A percentile compares a stretch with the other conserved stretches of the same genome.
phyloP scores from a whole-genome alignment of 1,140 invertebrate species.

The Patella vulgata region DNA sequence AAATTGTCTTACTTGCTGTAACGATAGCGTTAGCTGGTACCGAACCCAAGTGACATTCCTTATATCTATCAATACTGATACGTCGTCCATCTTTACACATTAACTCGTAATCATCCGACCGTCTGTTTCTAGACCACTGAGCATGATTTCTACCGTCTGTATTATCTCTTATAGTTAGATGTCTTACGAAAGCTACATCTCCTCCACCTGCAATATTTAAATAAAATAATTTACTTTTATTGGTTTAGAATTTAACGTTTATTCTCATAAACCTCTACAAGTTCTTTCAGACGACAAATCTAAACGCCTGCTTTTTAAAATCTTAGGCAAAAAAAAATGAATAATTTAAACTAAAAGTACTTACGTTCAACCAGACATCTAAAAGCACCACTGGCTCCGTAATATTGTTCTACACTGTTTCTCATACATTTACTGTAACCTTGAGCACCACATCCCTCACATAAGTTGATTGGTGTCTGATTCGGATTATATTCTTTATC shows the following conservation, averaged over 20 bases:
- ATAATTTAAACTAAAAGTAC: no score
- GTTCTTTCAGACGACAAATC: no score
- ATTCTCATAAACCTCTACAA: no score
- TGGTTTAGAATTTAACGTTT: no score
- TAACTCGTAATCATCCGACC: constrained; percentile 90
- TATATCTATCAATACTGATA: constrained; percentile 79
- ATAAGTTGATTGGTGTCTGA: constrained; percentile 82
- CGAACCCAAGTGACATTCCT: constrained; percentile 87
- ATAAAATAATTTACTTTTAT: not conserved
- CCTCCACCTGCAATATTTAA: constrained; percentile 69
- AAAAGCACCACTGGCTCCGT: constrained; percentile 88
- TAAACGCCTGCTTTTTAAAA: no score
- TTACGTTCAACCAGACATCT: constrained; percentile 89
- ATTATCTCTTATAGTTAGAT: constrained; percentile 91
- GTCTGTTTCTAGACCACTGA: constrained; percentile 90
- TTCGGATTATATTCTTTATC: constrained; percentile 80
- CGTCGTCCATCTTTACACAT: constrained; percentile 89
- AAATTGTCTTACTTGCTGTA: constrained; percentile 75
- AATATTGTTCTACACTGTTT: constrained; percentile 89
- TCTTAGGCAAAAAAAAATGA: no score
- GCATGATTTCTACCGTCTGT: constrained; percentile 88
- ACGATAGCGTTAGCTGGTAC: constrained; percentile 93
- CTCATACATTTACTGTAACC: constrained; percentile 83
- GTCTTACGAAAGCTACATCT: constrained; percentile 94
- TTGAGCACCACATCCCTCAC: constrained; percentile 90